These are phyloP conservation scores for Ictalurus furcatus DNA, from an alignment of 2,113 vertebrate genomes.

Conservation along the genomic window DNA sequence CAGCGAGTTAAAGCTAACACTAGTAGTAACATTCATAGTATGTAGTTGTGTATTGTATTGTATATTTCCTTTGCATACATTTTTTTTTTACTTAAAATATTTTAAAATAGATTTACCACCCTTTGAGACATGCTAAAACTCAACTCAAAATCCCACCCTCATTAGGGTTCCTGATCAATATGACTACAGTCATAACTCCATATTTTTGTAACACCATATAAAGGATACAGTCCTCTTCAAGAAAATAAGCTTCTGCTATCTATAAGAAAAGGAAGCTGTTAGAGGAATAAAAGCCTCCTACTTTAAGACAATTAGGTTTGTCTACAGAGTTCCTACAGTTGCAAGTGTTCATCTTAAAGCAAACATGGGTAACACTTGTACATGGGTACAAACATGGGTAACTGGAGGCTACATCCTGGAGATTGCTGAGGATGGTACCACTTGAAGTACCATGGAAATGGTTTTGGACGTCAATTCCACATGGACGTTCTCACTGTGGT, in stretches of 20 bases:
- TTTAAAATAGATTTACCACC: neutral
- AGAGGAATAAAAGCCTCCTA: neutral
- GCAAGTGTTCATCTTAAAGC: neutral
- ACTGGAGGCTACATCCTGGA: too few relatives aligned
- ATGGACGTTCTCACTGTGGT: too few relatives aligned
- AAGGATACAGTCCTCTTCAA: conserved; percentile 97
- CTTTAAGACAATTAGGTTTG: neutral
- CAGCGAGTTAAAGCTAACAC: conserved; percentile 72
- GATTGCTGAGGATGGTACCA: too few relatives aligned
- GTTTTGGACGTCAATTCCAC: too few relatives aligned
- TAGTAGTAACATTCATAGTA: neutral
- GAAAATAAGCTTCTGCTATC: conserved; percentile 91
- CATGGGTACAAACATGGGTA: too few relatives aligned
- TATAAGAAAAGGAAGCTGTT: conserved; percentile 59
- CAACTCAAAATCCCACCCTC: conserved; percentile 22
- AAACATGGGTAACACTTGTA: neutral
- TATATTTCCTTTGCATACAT: neutral
- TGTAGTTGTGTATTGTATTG: neutral
- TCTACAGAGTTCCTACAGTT: neutral
- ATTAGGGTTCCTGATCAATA: conserved; percentile 48
- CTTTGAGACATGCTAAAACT: conserved; percentile 5
- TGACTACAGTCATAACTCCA: neutral
- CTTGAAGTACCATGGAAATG: too few relatives aligned
- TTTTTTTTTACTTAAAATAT: neutral
- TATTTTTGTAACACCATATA: conserved; percentile 31